Evolutionary conservation across 1,140 invertebrate genomes (phyloP), one percentile per base, ranked within the genome.

Genomic region (Drosophila lacertosa): DNA sequence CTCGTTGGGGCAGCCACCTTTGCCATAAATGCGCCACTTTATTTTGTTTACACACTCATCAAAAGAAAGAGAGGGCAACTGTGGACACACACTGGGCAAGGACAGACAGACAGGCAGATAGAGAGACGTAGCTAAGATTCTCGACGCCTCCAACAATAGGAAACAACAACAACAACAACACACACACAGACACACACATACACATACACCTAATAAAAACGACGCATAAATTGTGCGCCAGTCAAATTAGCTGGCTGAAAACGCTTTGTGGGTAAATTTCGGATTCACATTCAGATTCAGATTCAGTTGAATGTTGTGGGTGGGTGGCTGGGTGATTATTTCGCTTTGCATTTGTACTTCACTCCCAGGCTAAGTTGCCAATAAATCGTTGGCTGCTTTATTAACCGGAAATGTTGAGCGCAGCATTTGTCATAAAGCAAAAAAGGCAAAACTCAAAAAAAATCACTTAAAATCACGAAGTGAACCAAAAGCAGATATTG

Each of bases 1-100:
- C 22, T 13, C 44, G 33, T 47, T 37, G 47, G 47, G 59, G 50
- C 71, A 86, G 81, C 80, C 80, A 83, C 80, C 80, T 83, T 84
- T 65, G 63, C 63, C 76, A 86, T 86, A 83, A 83, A 83, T 86
- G 80, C 72, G 81, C 80, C 80, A 86, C 80, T 83, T 83, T 86
- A 86, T 83, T 86, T 76, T 83, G 80, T 83, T 83, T 83, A 83
- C 77, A 64, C 63, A 66, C 66, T 24, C 45, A 67, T 18, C 35
- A 55, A 53, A 33, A 18, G 39, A 20, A 24, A 13, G 20, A 33
- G 9, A 35, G 24, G 26, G 60, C 35, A 55, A 33, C 7, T 6
- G n/a, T n/a, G n/a, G n/a, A n/a, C n/a, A n/a, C n/a, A n/a, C n/a
- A n/a, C n/a, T n/a, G n/a, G 15, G 39, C 37, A 58, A 40, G 47